A percentile compares a stretch with the other conserved stretches of the same genome.
phyloP scores from a whole-genome alignment of 2,888 invertebrate genomes.

The Callinectes sapidus region DNA sequence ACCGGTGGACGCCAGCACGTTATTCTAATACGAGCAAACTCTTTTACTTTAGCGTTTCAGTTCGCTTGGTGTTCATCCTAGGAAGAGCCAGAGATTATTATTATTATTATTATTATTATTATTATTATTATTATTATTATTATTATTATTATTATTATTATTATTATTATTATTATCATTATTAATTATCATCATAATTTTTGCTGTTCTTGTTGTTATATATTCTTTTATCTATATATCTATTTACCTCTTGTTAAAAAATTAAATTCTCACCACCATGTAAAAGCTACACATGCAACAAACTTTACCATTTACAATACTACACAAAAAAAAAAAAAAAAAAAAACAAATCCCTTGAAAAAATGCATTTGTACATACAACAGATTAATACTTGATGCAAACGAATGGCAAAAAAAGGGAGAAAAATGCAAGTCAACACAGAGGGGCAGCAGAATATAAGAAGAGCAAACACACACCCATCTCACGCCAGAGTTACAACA shows the following conservation, averaged over 20 bases:
- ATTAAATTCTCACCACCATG: too few relatives aligned
- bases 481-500: neutral
- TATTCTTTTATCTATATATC: too few relatives aligned
- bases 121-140: too few relatives aligned
- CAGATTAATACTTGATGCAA: neutral
- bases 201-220: neutral
- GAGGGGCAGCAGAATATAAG: neutral
- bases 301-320: neutral
- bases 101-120: too few relatives aligned
- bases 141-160: neutral
- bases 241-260: too few relatives aligned
- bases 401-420: neutral
- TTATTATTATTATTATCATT: neutral
- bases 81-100: neutral
- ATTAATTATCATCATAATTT: neutral
- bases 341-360: too few relatives aligned
- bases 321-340: neutral
- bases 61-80: neutral
- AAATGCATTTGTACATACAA: neutral
- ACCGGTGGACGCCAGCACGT: neutral
- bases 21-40: neutral
- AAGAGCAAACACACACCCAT: slow-evolving; percentile 3
- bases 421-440: neutral
- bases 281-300: neutral
- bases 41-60: neutral